Percentiles rank a stretch among this genome's conserved stretches.
These are phyloP conservation scores for Callosobruchus maculatus DNA, from an alignment of 2,888 invertebrate species.

Conservation along the genomic window DNA sequence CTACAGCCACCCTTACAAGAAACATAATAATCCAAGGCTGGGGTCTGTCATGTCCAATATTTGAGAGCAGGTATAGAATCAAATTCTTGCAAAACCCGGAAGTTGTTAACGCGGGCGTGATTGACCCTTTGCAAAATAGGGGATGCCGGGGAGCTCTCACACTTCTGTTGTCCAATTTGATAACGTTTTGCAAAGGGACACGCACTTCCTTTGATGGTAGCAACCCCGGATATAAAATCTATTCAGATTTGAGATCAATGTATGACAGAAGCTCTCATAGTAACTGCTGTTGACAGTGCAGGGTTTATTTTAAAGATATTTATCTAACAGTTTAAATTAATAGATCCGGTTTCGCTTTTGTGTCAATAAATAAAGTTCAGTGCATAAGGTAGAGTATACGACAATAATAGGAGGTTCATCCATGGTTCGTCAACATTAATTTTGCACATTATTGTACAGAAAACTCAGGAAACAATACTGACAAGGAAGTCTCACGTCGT, in stretches of 20 bases:
- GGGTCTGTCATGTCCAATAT: neutral
- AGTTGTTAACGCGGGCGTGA: neutral
- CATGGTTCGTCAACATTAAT: too few species aligned
- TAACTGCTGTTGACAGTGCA: neutral
- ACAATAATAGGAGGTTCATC: too few species aligned
- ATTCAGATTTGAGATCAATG: neutral
- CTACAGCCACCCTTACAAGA: neutral
- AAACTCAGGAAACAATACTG: too few species aligned
- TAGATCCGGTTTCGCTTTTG: too few species aligned
- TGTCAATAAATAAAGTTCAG: too few species aligned
- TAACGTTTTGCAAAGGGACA: neutral
- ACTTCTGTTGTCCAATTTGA: neutral
- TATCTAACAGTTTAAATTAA: too few species aligned
- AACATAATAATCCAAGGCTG: neutral
- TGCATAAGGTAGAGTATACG: too few species aligned
- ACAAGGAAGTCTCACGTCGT: too few species aligned
- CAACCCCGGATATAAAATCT: neutral
- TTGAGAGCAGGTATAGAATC: neutral
- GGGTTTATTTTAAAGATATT: too few species aligned
- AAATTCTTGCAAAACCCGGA: neutral
- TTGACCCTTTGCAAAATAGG: neutral
- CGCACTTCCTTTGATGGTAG: neutral
- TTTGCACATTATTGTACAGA: too few species aligned
- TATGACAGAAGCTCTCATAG: neutral
- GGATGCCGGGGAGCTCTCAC: neutral